Evolutionary conservation across 1,140 invertebrate species (phyloP).

Genomic region (Drosophila chauvacae): DNA sequence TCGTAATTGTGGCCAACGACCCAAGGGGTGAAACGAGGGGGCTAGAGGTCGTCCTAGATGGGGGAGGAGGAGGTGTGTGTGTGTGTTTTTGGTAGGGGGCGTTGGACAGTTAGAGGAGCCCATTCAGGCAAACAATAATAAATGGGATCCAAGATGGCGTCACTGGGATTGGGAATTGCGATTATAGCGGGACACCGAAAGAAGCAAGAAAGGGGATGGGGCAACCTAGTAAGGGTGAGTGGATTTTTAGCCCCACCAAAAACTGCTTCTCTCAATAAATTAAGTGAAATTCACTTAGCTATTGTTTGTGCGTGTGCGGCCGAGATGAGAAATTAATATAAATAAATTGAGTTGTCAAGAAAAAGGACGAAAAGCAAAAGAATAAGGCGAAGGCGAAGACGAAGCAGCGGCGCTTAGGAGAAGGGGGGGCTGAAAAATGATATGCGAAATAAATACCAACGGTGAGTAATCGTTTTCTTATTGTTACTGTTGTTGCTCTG

Average conservation of each 20-base stretch:
- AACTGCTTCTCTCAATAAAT: slow-evolving; percentile 84
- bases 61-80: background rate
- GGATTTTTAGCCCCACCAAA: slow-evolving; percentile 15
- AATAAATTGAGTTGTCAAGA: slow-evolving; percentile 85
- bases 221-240: background rate
- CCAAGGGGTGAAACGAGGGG: slow-evolving; percentile 39
- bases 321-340: slow-evolving; percentile 83
- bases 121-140: slow-evolving; percentile 77
- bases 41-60: background rate
- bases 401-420: background rate
- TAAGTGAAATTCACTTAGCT: slow-evolving; percentile 84
- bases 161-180: slow-evolving; percentile 50
- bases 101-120: slow-evolving; percentile 38
- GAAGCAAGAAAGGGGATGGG: too few relatives aligned
- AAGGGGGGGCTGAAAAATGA: slow-evolving; percentile 57
- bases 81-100: background rate
- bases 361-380: background rate
- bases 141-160: slow-evolving; percentile 68
- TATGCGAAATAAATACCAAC: slow-evolving; percentile 84
- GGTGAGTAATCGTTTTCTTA: slow-evolving; percentile 82
- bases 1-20: slow-evolving; percentile 81
- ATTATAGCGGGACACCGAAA: slow-evolving; percentile 10
- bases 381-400: background rate
- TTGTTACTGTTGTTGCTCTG: slow-evolving; percentile 22
- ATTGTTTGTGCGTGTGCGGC: slow-evolving; percentile 41